Conservation (phyloP, 2,113 vertebrate genomes). For the Esox niger region DNA sequence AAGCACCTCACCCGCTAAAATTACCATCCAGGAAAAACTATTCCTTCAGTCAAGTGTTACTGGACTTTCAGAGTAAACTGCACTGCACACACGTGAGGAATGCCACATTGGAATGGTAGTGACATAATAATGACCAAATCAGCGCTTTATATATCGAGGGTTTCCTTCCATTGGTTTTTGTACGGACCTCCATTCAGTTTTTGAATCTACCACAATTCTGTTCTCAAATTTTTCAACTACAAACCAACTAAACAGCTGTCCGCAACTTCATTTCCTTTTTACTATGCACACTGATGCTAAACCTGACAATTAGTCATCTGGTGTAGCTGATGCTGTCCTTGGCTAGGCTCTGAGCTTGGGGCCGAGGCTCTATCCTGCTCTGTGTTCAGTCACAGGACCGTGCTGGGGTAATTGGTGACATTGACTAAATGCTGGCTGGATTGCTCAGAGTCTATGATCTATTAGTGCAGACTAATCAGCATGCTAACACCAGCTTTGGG, state of each 20-base stretch:
- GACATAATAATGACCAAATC: no score
- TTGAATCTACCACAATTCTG: no score
- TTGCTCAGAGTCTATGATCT: conserved; percentile 57
- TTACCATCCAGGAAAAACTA: conserved; percentile 1
- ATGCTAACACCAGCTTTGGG: conserved; percentile 37
- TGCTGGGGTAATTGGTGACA: conserved; percentile 62
- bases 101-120: no score
- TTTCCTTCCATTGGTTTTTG: no score
- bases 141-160: no score
- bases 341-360: not conserved
- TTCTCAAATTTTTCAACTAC: no score
- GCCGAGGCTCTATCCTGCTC: conserved; percentile 26
- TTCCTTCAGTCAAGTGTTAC: not conserved
- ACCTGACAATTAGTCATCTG: no score
- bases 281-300: no score
- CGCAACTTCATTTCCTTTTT: no score
- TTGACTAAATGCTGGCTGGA: conserved; percentile 48
- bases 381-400: conserved; percentile 14
- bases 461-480: conserved; percentile 57
- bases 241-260: no score
- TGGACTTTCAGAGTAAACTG: not conserved
- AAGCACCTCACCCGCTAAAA: conserved; percentile 2
- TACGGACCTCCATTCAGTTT: no score
- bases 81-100: not conserved
- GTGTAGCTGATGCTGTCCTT: no score